phyloP scores from a whole-genome alignment of 2,888 invertebrate genomes.

The Cerastis leucographa region DNA sequence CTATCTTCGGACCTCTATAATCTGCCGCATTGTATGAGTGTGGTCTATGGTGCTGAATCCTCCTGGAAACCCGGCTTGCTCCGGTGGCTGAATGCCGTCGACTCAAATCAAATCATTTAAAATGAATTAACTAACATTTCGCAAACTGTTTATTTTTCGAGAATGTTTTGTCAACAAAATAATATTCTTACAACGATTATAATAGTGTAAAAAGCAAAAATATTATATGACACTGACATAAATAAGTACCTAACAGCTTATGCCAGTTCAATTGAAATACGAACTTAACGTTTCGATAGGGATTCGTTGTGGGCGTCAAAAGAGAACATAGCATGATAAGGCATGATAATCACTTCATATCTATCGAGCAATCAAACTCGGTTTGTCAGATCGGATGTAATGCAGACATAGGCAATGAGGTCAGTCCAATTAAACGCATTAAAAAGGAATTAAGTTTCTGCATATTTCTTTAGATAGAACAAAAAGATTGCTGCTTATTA shows the following conservation, averaged over 20 bases:
- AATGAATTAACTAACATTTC: too few relatives aligned
- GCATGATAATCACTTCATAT: background rate
- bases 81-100: too few relatives aligned
- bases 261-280: background rate
- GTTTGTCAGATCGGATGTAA: background rate
- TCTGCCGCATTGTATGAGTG: too few relatives aligned
- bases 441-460: constrained; percentile 7
- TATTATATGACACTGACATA: background rate
- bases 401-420: background rate
- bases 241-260: background rate
- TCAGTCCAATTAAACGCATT: background rate
- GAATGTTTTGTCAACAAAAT: too few relatives aligned
- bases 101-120: too few relatives aligned
- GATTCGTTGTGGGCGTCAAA: background rate
- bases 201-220: background rate
- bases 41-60: too few relatives aligned
- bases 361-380: too few relatives aligned
- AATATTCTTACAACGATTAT: too few relatives aligned
- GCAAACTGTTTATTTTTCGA: too few relatives aligned
- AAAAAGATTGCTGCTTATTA: constrained; percentile 17
- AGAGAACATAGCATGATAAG: background rate
- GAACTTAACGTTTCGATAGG: background rate
- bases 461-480: constrained; percentile 23
- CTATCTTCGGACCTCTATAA: too few relatives aligned
- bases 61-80: too few relatives aligned